A percentile compares a stretch with the other conserved stretches of the same genome.
These are phyloP conservation scores for Diploptera punctata DNA, from an alignment of 2,888 invertebrate species.

Conservation along the genomic window DNA sequence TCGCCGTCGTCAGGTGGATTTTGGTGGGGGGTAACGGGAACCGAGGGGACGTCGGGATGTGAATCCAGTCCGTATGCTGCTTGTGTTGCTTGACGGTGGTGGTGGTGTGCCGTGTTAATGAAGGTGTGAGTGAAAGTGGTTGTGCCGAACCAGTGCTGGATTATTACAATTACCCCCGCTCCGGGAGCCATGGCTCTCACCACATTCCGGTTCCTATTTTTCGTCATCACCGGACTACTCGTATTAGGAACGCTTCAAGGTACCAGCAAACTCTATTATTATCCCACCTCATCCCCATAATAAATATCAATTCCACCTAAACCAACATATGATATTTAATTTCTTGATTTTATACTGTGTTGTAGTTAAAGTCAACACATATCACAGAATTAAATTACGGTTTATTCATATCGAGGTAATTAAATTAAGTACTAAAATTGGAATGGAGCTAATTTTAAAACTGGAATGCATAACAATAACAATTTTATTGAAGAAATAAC, in stretches of 20 bases:
- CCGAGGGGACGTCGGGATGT: neutral
- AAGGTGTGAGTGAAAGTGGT: slow-evolving; percentile 13
- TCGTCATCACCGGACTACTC: neutral
- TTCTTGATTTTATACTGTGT: no score
- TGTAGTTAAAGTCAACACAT: no score
- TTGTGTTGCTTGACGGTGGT: slow-evolving; percentile 23
- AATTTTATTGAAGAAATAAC: no score
- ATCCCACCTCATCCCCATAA: neutral
- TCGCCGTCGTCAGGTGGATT: neutral
- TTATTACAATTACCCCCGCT: neutral
- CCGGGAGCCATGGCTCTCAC: slow-evolving; percentile 11
- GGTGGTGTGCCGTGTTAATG: slow-evolving; percentile 25
- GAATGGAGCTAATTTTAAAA: no score
- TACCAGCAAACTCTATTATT: no score
- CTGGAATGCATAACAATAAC: no score
- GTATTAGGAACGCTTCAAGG: slow-evolving; percentile 10
- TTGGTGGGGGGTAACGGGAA: neutral
- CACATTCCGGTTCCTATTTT: neutral
- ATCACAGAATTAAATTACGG: no score
- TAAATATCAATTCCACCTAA: no score
- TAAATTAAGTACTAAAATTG: no score
- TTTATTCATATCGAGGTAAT: no score
- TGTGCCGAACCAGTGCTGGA: slow-evolving; percentile 14
- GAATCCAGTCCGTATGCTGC: slow-evolving; percentile 23
- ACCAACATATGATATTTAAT: no score